These are phyloP conservation scores for Coilia nasus DNA, from an alignment of 2,797 vertebrate genomes.

Conservation along the genomic window DNA sequence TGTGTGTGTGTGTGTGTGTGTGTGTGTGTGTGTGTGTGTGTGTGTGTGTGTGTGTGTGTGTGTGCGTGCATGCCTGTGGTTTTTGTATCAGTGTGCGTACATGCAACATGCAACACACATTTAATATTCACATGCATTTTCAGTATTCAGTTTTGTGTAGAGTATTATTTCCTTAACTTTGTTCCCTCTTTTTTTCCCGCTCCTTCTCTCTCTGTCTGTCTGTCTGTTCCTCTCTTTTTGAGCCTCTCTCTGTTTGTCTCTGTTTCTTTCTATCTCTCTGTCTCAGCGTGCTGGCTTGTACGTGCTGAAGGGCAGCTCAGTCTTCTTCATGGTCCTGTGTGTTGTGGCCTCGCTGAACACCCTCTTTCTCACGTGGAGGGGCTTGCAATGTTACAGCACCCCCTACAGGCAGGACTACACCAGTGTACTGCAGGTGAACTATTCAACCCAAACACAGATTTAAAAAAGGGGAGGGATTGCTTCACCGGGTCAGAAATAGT, in stretches of 20 bases:
- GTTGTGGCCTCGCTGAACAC: slow-evolving; percentile 67
- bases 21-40: slow-evolving; percentile 43
- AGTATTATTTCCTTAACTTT: no score
- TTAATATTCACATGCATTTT: no score
- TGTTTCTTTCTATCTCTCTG: not conserved
- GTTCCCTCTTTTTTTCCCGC: no score
- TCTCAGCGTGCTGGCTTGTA: slow-evolving; percentile 63
- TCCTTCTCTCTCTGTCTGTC: not conserved
- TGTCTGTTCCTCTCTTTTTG: not conserved
- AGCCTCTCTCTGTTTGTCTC: not conserved
- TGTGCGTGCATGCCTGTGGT: not conserved
- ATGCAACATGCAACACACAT: no score
- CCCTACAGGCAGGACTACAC: slow-evolving; percentile 61
- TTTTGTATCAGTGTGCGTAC: no score
- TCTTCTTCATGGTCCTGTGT: slow-evolving; percentile 64
- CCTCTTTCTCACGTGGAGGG: slow-evolving; percentile 75
- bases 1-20: no score
- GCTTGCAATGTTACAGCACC: slow-evolving; percentile 67
- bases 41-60: not conserved
- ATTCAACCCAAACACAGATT: not conserved
- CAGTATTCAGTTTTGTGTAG: no score
- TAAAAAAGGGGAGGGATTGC: no score
- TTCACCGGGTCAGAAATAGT: no score
- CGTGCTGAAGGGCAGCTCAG: slow-evolving; percentile 65
- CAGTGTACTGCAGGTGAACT: slow-evolving; percentile 64